A percentile compares a stretch with the other conserved stretches of the same genome.
These are phyloP conservation scores for Meteorus sp. DNA, from an alignment of 1,140 invertebrate species.

Conservation along the genomic window DNA sequence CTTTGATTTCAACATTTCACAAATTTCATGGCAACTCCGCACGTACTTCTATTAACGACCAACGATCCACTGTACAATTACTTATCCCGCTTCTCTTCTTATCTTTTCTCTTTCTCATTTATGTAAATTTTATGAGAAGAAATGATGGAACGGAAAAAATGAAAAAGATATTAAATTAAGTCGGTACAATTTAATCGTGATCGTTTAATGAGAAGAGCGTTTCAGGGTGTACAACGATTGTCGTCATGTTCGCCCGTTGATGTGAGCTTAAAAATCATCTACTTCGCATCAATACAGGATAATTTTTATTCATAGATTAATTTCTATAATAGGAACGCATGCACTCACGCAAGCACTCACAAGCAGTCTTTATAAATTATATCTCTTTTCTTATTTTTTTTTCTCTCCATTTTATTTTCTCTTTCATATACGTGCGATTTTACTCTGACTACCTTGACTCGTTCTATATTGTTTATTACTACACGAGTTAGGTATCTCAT, in stretches of 20 bases:
- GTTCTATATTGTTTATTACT: background rate
- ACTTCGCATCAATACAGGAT: slow-evolving; percentile 26
- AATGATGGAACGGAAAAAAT: no score
- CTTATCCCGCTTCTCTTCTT: no score
- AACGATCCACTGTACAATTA: no score
- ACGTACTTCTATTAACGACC: no score
- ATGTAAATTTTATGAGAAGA: no score
- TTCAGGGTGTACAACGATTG: background rate
- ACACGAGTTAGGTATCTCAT: no score
- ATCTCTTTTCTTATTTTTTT: slow-evolving; percentile 37
- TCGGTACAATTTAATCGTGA: background rate
- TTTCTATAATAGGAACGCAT: slow-evolving; percentile 46
- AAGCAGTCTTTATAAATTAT: slow-evolving; percentile 58
- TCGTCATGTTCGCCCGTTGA: slow-evolving; percentile 3
- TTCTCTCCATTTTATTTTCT: slow-evolving; percentile 1
- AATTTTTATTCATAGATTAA: slow-evolving; percentile 23
- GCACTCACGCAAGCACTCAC: slow-evolving; percentile 48
- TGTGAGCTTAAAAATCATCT: slow-evolving; percentile 29
- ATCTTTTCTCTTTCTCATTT: no score
- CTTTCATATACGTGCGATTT: slow-evolving; percentile 3
- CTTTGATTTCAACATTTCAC: no score
- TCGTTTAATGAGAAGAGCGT: no score
- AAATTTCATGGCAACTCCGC: no score
- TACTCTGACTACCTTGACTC: background rate
- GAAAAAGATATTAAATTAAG: no score